phyloP scores from a whole-genome alignment of 2,113 vertebrate genomes.

The Platichthys flesus region DNA sequence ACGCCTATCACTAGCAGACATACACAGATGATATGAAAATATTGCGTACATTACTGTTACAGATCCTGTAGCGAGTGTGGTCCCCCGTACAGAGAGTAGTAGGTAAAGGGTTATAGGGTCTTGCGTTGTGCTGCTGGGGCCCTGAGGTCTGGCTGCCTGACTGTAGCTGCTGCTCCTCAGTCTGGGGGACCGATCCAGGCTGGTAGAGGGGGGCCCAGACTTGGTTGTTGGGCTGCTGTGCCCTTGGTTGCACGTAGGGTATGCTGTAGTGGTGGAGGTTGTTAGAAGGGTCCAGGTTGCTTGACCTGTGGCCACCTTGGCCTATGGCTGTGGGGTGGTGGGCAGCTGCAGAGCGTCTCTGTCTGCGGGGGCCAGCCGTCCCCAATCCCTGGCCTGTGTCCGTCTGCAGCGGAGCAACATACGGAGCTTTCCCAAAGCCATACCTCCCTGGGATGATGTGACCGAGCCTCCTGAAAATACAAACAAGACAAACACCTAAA shows the following conservation, averaged over 20 bases:
- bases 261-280: conserved; percentile 34
- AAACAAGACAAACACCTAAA: conserved; percentile 9
- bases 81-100: conserved; percentile 76
- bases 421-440: conserved; percentile 90
- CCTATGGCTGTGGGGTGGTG: conserved; percentile 24
- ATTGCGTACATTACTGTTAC: conserved; percentile 87
- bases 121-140: conserved; percentile 33
- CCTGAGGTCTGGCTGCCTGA: conserved; percentile 58
- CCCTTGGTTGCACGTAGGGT: conserved; percentile 64
- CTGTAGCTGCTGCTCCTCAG: conserved; percentile 70
- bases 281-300: conserved; percentile 50
- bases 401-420: conserved; percentile 85
- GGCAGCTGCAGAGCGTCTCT: conserved; percentile 74
- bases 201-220: conserved; percentile 85
- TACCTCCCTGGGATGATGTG: conserved; percentile 89
- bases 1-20: neutral
- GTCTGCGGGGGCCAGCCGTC: conserved; percentile 71
- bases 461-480: conserved; percentile 80
- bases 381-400: conserved; percentile 72
- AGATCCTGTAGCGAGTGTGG: conserved; percentile 87
- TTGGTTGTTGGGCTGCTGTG: conserved; percentile 62
- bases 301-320: conserved; percentile 33
- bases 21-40: neutral
- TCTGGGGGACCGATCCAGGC: conserved; percentile 63
- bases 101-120: conserved; percentile 69